Conservation (phyloP, 2,888 invertebrate species). For the Stenodema calcarata region DNA sequence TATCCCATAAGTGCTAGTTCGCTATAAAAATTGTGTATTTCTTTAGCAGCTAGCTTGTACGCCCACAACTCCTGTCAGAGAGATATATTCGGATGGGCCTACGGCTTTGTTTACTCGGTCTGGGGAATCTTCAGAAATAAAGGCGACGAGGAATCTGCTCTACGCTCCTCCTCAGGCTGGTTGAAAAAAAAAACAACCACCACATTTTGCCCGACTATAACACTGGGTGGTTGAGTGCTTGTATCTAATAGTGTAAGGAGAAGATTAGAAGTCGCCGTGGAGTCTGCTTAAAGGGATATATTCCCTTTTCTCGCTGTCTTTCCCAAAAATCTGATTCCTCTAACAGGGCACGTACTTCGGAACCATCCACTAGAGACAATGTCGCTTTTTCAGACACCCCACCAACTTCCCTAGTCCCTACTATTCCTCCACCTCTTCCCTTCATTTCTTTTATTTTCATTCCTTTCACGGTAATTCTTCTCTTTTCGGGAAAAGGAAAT, state of each 20-base stretch:
- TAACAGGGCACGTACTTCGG: constrained; percentile 44
- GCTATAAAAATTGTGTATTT: background rate
- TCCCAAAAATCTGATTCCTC: constrained; percentile 34
- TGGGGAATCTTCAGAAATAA: background rate
- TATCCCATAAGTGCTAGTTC: no score
- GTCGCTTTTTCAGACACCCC: constrained; percentile 33
- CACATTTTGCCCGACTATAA: constrained; percentile 42
- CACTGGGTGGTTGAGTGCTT: constrained; percentile 15
- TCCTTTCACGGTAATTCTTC: constrained; percentile 18
- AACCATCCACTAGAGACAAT: constrained; percentile 36
- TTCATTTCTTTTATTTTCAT: background rate
- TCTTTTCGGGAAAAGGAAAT: background rate
- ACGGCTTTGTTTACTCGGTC: constrained; percentile 36
- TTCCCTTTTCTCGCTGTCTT: constrained; percentile 33
- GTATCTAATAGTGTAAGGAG: constrained; percentile 34
- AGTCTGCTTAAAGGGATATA: constrained; percentile 39
- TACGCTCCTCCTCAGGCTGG: background rate
- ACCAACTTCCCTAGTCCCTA: background rate
- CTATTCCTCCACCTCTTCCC: background rate
- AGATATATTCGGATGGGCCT: constrained; percentile 14
- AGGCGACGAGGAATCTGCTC: background rate
- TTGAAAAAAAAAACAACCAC: constrained; percentile 40
- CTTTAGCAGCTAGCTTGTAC: background rate
- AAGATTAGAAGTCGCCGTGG: constrained; percentile 44
- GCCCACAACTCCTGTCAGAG: background rate